A percentile compares a stretch with the other conserved stretches of the same genome.
Evolutionary conservation across 2,113 vertebrate genomes (phyloP).

Genomic region (Jacana jacana): DNA sequence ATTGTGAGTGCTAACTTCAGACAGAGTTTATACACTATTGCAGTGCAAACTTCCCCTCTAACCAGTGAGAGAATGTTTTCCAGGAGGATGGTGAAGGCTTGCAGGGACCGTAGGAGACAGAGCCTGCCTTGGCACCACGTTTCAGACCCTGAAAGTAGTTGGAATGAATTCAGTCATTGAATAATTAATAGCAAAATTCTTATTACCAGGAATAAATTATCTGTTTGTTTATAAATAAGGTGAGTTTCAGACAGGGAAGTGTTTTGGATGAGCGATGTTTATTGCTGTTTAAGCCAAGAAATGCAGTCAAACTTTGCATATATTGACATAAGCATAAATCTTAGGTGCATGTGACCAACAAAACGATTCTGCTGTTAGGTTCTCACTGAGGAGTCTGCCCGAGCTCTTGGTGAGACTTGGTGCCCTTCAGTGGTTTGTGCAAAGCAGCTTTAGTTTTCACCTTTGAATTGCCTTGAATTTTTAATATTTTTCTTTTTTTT

Average conservation of each 20-base stretch:
- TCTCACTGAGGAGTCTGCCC: not conserved
- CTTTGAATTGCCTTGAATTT: not conserved
- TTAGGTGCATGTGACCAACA: fast-evolving
- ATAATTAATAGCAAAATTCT: not conserved
- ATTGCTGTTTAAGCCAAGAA: not conserved
- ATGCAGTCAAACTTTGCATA: not conserved
- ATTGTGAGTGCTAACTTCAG: not conserved
- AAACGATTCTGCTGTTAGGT: fast-evolving
- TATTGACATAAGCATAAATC: not conserved
- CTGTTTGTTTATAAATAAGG: not conserved
- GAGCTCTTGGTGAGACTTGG: not conserved
- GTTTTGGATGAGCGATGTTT: not conserved
- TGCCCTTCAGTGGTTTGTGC: not conserved
- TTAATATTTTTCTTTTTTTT: not conserved
- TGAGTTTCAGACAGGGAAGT: not conserved
- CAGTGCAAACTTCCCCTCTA: not conserved
- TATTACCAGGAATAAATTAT: not conserved
- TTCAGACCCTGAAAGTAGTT: not conserved
- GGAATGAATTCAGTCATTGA: not conserved
- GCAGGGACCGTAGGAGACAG: not conserved
- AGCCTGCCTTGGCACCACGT: not conserved
- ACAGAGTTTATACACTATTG: not conserved
- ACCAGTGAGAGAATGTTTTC: not conserved
- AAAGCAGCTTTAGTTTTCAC: not conserved
- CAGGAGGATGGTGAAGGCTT: not conserved